Base-by-base conservation (phyloP, 1,140 invertebrate species). In the Venturia canescens region DNA sequence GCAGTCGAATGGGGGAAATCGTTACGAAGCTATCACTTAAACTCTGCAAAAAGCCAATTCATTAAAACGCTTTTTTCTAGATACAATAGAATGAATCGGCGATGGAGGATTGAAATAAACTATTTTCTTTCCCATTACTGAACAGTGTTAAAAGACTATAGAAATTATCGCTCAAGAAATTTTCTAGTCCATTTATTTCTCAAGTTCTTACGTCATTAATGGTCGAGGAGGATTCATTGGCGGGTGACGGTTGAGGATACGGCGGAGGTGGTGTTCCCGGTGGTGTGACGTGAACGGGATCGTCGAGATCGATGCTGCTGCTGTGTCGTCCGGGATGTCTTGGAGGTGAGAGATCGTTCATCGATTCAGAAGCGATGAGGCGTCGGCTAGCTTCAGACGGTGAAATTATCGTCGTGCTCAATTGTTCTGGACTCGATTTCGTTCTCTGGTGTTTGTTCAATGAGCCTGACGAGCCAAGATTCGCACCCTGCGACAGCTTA, bases 261-360 rank as follows among this genome's bases (percentile, higher is more conserved):
- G 97, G 96, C 60, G 97, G 97, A 63, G 97, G 97, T 23, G 97
- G 97, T 60, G 96, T 97, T 57, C 96, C 96, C 1, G 96, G 96
- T 34, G 97, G 97, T 57, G 96, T 96, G 5, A 93, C 91, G 79
- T 90, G 90, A n/a, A 71, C 27, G n/a, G 85, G 83, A 81, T 86
- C 85, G 31, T 85, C 85, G 27, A 86, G 50, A 74, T 85, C 83
- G 69, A 84, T 86, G 21, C 82, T 78, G 23, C 83, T 79, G 71
- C 82, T 84, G 16, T 86, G 83, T 79, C 87, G 89, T 60, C 87
- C 87, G 67, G 53, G 29, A 21, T 90, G 87, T 87, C 90, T 91
- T 57, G 90, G 84, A 82, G 90, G 88, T 72, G 88, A 91, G 38
- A 94, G 86, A 85, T 95, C 94, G 48, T 90, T 93, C 92, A 94